These are phyloP conservation scores for Bubo blakistoni DNA, from an alignment of 2,113 vertebrate species.

Conservation along the genomic window DNA sequence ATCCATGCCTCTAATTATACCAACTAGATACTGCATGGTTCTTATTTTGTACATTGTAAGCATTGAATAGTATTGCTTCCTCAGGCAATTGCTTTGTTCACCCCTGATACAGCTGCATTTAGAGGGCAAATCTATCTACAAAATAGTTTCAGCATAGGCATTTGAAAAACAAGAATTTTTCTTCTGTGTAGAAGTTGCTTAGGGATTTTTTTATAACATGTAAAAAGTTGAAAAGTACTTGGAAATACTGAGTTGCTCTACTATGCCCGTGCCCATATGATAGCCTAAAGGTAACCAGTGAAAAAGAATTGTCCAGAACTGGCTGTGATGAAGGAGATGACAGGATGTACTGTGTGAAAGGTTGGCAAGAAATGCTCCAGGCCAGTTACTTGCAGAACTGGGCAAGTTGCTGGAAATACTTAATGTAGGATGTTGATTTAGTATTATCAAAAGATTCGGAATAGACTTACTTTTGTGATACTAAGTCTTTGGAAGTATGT, in stretches of 20 bases:
- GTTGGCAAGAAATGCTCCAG: not conserved
- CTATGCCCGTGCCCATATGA: not conserved
- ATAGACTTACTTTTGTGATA: not conserved
- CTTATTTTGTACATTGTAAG: not conserved
- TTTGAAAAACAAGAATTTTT: not conserved
- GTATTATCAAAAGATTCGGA: not conserved
- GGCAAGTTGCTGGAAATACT: not conserved
- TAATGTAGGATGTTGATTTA: not conserved
- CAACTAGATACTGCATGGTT: not conserved
- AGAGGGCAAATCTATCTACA: not conserved
- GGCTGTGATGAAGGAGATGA: not conserved
- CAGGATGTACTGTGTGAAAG: not conserved
- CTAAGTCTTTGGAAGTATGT: not conserved
- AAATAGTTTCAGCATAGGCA: not conserved
- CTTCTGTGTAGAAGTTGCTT: not conserved
- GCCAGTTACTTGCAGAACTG: not conserved
- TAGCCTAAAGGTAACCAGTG: not conserved
- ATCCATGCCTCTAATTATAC: not conserved
- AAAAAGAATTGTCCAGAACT: not conserved
- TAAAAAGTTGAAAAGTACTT: not conserved
- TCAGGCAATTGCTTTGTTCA: not conserved
- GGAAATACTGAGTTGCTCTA: not conserved
- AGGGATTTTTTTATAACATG: not conserved
- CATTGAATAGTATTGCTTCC: not conserved
- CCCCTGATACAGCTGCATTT: not conserved